A percentile compares a stretch with the other conserved stretches of the same genome.
phyloP scores from a whole-genome alignment of 2,888 invertebrate species.

The Conops quadrifasciatus region DNA sequence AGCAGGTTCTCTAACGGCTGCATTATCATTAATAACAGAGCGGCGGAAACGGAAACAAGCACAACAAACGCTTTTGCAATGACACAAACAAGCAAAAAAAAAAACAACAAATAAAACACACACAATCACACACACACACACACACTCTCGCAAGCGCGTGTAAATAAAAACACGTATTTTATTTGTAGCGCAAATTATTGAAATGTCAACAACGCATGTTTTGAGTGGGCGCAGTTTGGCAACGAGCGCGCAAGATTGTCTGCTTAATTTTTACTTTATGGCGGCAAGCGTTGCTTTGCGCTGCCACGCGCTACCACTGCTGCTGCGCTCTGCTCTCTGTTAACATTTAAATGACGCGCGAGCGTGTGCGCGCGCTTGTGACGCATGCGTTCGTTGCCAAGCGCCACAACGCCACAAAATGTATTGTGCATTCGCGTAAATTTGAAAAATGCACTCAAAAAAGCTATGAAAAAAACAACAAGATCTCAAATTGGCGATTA shows the following conservation, averaged over 20 bases:
- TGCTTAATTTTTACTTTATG: slow-evolving; percentile 7
- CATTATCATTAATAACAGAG: neutral
- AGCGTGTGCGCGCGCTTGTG: slow-evolving; percentile 15
- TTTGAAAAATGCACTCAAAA: slow-evolving; percentile 16
- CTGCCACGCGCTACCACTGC: neutral
- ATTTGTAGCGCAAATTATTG: slow-evolving; percentile 28
- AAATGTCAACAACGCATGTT: slow-evolving; percentile 31
- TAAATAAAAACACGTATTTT: slow-evolving; percentile 5
- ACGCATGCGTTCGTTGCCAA: slow-evolving; percentile 19
- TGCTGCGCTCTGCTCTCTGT: neutral
- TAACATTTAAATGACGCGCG: neutral
- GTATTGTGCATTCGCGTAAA: slow-evolving; percentile 1
- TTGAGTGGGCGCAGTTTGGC: slow-evolving; percentile 19
- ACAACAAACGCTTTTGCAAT: slow-evolving; percentile 2
- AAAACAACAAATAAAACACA: slow-evolving; percentile 13
- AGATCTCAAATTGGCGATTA: slow-evolving; percentile 35
- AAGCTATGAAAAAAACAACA: slow-evolving; percentile 18
- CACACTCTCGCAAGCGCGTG: too few species aligned
- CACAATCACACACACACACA: too few species aligned
- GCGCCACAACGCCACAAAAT: slow-evolving; percentile 9
- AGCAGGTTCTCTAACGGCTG: neutral
- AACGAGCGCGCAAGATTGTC: too few species aligned
- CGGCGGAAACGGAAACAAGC: slow-evolving; percentile 32
- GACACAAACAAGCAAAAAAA: slow-evolving; percentile 10
- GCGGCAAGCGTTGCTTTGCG: slow-evolving; percentile 10